Evolutionary conservation across 2,888 invertebrate species (phyloP).

Genomic region (Eumerus sabulonum): DNA sequence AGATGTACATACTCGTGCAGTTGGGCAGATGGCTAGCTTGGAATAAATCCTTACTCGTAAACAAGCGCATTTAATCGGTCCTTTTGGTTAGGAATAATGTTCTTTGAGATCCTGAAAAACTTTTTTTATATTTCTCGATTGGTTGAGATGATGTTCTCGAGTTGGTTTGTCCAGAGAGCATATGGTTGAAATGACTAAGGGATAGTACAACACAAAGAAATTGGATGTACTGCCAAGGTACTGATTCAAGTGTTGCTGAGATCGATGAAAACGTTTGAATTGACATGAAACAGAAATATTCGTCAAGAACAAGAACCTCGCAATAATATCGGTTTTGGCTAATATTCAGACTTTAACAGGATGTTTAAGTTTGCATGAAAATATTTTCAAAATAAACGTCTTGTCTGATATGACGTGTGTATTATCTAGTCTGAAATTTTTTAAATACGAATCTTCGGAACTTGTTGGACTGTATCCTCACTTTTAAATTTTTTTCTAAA

Average conservation of each 20-base stretch:
- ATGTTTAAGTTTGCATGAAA: no score
- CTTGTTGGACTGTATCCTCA: no score
- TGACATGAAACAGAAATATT: no score
- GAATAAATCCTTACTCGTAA: constrained; percentile 76
- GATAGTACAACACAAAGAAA: constrained; percentile 1
- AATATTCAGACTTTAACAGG: no score
- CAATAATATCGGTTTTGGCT: no score
- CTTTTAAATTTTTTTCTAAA: no score
- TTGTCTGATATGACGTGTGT: no score
- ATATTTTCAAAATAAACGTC: no score
- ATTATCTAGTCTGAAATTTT: no score
- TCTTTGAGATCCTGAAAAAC: constrained; percentile 10
- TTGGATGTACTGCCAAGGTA: constrained; percentile 11
- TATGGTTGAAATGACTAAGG: constrained; percentile 40
- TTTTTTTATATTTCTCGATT: not conserved
- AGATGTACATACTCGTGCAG: constrained; percentile 69
- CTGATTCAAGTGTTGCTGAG: not conserved
- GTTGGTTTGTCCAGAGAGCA: constrained; percentile 28
- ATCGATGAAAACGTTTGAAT: no score
- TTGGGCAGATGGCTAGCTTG: not conserved
- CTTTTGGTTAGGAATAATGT: constrained; percentile 62
- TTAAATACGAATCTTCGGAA: no score
- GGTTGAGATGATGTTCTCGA: not conserved
- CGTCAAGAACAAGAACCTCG: no score
- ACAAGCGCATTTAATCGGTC: constrained; percentile 77